phyloP scores from a whole-genome alignment of 2,797 vertebrate species.

The Tiaroga cobitis region DNA sequence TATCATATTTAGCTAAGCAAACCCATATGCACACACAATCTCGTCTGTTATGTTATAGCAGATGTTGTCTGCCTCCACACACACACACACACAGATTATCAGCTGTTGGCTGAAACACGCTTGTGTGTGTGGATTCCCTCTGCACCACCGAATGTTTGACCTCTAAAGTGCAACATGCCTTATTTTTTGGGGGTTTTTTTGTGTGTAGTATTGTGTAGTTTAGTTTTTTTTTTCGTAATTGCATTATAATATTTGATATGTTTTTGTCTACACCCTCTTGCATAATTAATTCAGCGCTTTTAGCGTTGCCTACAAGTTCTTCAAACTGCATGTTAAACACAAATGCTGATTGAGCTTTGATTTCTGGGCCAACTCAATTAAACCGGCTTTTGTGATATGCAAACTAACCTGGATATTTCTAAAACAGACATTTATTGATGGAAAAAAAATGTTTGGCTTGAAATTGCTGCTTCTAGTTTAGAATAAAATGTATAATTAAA shows the following conservation, averaged over 20 bases:
- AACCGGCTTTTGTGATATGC: constrained; percentile 46
- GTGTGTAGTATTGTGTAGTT: background rate
- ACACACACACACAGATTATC: background rate
- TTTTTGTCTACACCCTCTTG: background rate
- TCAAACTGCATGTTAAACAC: background rate
- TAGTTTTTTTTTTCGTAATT: background rate
- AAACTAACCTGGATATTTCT: constrained; percentile 38
- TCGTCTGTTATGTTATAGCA: constrained; percentile 11
- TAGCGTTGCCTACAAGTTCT: constrained; percentile 27
- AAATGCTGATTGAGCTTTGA: constrained; percentile 37
- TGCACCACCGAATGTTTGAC: background rate
- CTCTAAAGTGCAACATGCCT: background rate
- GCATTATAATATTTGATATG: no score
- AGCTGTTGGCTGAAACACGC: background rate
- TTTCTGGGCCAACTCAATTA: constrained; percentile 45
- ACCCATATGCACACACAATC: constrained; percentile 4
- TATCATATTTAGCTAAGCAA: constrained; percentile 5
- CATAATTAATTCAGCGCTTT: background rate
- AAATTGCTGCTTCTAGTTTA: constrained; percentile 8
- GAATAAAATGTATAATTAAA: background rate
- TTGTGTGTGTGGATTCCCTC: background rate
- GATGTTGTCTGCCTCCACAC: constrained; percentile 22
- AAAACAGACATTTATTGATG: constrained; percentile 1
- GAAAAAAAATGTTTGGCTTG: background rate
- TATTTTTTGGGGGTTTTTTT: background rate